A percentile compares a stretch with the other conserved stretches of the same genome.
Evolutionary conservation across 2,888 invertebrate genomes (phyloP).

Genomic region (Brachylomia viminalis): DNA sequence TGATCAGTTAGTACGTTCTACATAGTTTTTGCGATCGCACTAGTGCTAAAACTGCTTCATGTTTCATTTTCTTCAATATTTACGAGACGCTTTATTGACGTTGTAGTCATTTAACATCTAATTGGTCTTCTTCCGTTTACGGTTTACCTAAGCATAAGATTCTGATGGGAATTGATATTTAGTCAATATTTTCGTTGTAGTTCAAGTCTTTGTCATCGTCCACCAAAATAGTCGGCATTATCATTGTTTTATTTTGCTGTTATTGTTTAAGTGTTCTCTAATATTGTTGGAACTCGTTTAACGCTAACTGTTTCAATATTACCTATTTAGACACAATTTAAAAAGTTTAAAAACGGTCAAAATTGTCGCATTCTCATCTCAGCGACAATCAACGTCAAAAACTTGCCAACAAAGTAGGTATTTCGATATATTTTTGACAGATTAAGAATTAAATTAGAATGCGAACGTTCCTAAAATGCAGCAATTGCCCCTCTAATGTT

Average conservation of each 20-base stretch:
- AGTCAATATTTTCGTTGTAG: too few species aligned
- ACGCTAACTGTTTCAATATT: not conserved
- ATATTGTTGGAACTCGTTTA: not conserved
- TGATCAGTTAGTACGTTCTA: constrained; percentile 53
- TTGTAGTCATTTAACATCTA: not conserved
- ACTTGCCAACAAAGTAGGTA: not conserved
- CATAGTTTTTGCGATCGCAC: constrained; percentile 26
- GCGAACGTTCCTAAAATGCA: not conserved
- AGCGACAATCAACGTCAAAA: not conserved
- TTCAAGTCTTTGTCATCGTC: too few species aligned
- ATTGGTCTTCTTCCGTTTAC: constrained; percentile 3
- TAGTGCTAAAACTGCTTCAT: constrained; percentile 17
- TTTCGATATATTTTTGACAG: not conserved
- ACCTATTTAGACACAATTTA: not conserved
- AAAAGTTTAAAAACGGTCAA: not conserved
- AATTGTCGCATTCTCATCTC: not conserved
- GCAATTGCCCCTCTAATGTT: not conserved
- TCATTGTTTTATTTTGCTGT: not conserved
- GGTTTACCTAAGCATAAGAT: too few species aligned
- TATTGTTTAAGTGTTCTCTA: not conserved
- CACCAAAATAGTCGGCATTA: too few species aligned
- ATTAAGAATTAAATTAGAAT: too few species aligned
- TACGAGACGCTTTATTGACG: not conserved
- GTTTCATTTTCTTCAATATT: constrained; percentile 24
- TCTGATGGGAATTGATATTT: not conserved